Percentiles rank a stretch among this genome's conserved stretches.
Evolutionary conservation across 2,113 vertebrate species (phyloP).

Genomic region (Turdus rufiventris): DNA sequence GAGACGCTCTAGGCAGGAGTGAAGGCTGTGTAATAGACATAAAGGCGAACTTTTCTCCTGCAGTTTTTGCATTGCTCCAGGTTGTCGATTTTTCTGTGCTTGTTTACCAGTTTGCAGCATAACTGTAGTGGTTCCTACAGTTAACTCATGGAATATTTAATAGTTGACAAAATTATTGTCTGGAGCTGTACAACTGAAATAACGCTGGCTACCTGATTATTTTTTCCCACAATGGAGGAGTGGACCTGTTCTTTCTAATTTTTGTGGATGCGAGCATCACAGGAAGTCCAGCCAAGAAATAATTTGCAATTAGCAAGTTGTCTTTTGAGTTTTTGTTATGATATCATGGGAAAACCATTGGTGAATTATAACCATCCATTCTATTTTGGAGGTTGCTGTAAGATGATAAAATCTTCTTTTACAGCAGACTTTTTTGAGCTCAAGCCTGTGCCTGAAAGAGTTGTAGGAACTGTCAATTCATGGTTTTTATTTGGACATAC

Average conservation of each 20-base stretch:
- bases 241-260: neutral
- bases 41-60: neutral
- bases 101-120: neutral
- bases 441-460: neutral
- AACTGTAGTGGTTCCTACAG: neutral
- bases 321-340: neutral
- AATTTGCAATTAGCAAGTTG: neutral
- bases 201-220: neutral
- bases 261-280: neutral
- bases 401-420: neutral
- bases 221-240: neutral
- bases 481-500: neutral
- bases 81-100: neutral
- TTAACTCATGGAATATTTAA: neutral
- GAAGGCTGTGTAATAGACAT: neutral
- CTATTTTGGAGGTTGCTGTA: neutral
- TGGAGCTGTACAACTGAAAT: too few relatives aligned
- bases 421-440: neutral
- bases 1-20: neutral
- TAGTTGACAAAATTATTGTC: neutral
- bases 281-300: neutral
- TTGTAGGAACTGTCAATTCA: neutral
- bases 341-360: neutral
- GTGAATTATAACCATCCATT: neutral
- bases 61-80: neutral